Base-by-base conservation (phyloP, 2,113 vertebrate species). In the Lepus timidus region DNA sequence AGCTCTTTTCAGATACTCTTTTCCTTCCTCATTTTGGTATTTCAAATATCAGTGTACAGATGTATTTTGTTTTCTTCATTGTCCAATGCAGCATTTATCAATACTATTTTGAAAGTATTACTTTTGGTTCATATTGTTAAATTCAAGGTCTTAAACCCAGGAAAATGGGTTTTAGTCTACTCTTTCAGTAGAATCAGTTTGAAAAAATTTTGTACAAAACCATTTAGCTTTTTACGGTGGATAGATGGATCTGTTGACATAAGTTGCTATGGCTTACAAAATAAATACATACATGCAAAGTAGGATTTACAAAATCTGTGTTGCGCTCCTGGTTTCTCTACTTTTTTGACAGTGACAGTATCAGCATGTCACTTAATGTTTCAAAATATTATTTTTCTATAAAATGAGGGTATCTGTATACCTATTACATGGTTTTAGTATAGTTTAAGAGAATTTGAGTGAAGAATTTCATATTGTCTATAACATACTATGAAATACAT, bases 371-470 rank as follows among this genome's bases (percentile, higher is more conserved):
- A 31, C 27, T 82, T 86, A 52, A 29, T 89, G 39, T 82, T 90
- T 52, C 33, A 79, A 80, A 88, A 81, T 71, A 73, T 88, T 68
- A 62, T 36, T 92, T 78, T 90, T 75, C 55, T 87, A 23, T 22
- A 85, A 58, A 93, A 85, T 74, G 2, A 22, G 20, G 44, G 65
- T 74, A 64, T 2, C 84, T 19, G 6, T 12, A 14, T 64, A 61
- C 55, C 33, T 71, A 49, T 27, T 61, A 20, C 5, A 10, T 51
- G 61, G 70, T 61, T 85, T 0, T 31, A 22, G 7, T 22, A 27
- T 65, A 10, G 31, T 83, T 88, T 90, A 61, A 95, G 92, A 85
- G 9, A 64, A 68, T 91, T 87, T 80, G 39, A 81, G 10, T 87
- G 25, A 55, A 33, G 52, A 88, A 85, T 33, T 64, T 92, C 14